These are phyloP conservation scores for Rhinolophus sinicus DNA, from an alignment of 2,113 vertebrate species.

Conservation along the genomic window DNA sequence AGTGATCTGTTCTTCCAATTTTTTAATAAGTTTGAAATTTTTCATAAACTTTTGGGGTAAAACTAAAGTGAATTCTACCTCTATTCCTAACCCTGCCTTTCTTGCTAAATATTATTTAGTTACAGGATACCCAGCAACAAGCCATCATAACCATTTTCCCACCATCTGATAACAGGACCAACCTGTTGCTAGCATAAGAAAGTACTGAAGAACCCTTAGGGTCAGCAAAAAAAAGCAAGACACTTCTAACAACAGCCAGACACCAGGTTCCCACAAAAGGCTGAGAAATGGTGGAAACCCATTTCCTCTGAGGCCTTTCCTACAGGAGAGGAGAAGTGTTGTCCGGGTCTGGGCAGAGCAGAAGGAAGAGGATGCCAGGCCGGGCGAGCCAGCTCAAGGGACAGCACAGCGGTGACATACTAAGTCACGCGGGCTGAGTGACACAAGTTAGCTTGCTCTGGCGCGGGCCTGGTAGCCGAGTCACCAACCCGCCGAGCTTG, in stretches of 20 bases:
- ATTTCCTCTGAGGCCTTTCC: conserved; percentile 20
- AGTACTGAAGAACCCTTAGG: background rate
- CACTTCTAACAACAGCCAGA: background rate
- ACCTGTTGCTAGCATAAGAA: background rate
- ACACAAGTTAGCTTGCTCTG: background rate
- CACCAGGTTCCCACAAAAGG: background rate
- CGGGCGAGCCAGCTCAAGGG: background rate
- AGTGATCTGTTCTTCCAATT: background rate
- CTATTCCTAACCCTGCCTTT: background rate
- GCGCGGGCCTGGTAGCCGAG: background rate
- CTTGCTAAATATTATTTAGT: background rate
- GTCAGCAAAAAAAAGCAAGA: background rate
- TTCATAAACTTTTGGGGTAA: background rate
- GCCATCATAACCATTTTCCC: background rate
- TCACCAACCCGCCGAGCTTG: background rate
- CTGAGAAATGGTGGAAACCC: background rate
- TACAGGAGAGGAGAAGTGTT: background rate
- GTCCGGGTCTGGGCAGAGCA: background rate
- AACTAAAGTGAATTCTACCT: conserved; percentile 9
- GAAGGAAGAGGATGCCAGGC: background rate
- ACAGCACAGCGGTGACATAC: background rate
- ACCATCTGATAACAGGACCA: background rate
- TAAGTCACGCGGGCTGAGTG: background rate
- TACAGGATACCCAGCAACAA: background rate
- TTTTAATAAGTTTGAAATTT: background rate